phyloP scores from a whole-genome alignment of 1,140 invertebrate genomes.

The Tetramorium alpestre region DNA sequence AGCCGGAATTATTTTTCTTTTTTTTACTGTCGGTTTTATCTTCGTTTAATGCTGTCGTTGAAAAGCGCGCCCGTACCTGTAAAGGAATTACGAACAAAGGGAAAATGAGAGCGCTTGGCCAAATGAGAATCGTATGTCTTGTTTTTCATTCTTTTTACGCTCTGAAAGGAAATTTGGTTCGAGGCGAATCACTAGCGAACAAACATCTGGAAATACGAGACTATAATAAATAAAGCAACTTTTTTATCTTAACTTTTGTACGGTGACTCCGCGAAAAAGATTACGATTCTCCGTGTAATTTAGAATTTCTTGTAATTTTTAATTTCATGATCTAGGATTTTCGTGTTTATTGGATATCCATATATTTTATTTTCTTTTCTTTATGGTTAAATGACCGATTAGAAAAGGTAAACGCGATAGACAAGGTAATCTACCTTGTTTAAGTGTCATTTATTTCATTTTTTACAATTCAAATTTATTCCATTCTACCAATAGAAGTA shows the following conservation, averaged over 20 bases:
- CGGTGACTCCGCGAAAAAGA: neutral
- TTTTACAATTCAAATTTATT: neutral
- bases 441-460: neutral
- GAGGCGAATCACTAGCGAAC: slow-evolving; percentile 23
- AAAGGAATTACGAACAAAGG: slow-evolving; percentile 54
- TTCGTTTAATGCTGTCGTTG: slow-evolving; percentile 49
- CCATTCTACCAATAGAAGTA: neutral
- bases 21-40: slow-evolving; percentile 23
- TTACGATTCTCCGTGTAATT: neutral
- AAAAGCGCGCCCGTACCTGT: slow-evolving; percentile 40
- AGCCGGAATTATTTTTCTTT: neutral
- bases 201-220: slow-evolving; percentile 8
- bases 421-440: neutral
- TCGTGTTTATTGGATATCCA: neutral
- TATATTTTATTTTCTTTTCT: neutral
- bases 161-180: slow-evolving; percentile 53
- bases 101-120: slow-evolving; percentile 55
- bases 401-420: too few species aligned
- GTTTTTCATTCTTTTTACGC: slow-evolving; percentile 28
- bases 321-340: neutral
- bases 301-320: neutral
- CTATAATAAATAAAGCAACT: slow-evolving; percentile 18
- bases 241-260: neutral
- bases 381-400: neutral
- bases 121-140: slow-evolving; percentile 47